Evolutionary conservation across 2,113 vertebrate species (phyloP).

Genomic region (Butorides virescens): DNA sequence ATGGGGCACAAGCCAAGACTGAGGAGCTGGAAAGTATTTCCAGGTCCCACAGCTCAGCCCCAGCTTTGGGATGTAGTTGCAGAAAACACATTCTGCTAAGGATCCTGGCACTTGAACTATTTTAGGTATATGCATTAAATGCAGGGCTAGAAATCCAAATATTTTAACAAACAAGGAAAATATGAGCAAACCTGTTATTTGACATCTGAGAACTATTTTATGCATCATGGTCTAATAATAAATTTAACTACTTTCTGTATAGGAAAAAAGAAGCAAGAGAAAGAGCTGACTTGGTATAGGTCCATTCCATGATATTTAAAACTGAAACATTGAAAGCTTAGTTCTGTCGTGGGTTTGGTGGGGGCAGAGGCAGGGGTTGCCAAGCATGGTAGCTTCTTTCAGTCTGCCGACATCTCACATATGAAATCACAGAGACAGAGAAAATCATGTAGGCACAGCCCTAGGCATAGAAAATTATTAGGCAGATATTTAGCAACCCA

Average conservation of each 20-base stretch:
- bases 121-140: not conserved
- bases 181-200: not conserved
- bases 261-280: not conserved
- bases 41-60: not conserved
- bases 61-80: not conserved
- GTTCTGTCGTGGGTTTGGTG: not conserved
- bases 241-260: not conserved
- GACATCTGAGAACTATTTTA: not conserved
- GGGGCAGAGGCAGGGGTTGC: not conserved
- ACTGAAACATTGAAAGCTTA: not conserved
- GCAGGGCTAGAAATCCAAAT: not conserved
- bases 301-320: not conserved
- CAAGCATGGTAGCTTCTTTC: not conserved
- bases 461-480: not conserved
- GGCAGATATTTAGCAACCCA: not conserved
- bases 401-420: not conserved
- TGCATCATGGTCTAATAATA: not conserved
- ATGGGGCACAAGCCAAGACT: not conserved
- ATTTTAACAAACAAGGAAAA: constrained; percentile 12
- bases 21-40: not conserved
- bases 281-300: not conserved
- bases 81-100: not conserved
- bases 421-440: not conserved
- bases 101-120: not conserved
- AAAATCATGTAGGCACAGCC: not conserved